Conservation (phyloP, 1,140 invertebrate genomes). For the Camponotus vicinus region DNA sequence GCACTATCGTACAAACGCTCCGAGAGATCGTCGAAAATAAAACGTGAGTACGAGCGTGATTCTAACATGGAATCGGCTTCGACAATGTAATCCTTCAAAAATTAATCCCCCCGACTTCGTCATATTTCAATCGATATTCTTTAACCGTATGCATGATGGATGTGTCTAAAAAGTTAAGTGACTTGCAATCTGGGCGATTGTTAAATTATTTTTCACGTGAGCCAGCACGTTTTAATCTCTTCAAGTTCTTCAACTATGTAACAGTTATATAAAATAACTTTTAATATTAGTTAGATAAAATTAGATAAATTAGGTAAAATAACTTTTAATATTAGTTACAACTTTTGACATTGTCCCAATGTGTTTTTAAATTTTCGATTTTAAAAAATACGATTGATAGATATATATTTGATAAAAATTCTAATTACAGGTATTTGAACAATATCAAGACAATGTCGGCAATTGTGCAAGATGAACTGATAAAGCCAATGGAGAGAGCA, state of each 20-base stretch:
- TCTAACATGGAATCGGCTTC: neutral
- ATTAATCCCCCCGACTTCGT: slow-evolving; percentile 27
- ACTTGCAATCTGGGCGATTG: neutral
- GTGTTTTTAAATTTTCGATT: neutral
- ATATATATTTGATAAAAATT: neutral
- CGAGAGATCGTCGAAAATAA: slow-evolving; percentile 79
- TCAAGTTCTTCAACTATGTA: neutral
- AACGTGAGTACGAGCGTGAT: slow-evolving; percentile 73
- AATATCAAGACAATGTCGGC: slow-evolving; percentile 80
- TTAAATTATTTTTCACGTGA: neutral
- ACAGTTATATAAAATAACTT: neutral
- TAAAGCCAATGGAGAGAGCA: slow-evolving; percentile 82
- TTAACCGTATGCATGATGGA: neutral
- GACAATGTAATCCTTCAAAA: slow-evolving; percentile 33
- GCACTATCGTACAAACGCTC: slow-evolving; percentile 73
- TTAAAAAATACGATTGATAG: neutral
- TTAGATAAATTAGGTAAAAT: neutral
- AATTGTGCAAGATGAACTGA: slow-evolving; percentile 79
- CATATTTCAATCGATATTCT: slow-evolving; percentile 5
- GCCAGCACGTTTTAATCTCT: neutral
- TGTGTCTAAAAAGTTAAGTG: neutral
- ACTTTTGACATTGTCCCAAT: neutral
- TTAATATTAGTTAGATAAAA: neutral
- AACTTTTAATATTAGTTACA: neutral
- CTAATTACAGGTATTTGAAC: slow-evolving; percentile 76